These are phyloP conservation scores for Chelonoidis abingdonii DNA, from an alignment of 2,113 vertebrate species.

Conservation along the genomic window DNA sequence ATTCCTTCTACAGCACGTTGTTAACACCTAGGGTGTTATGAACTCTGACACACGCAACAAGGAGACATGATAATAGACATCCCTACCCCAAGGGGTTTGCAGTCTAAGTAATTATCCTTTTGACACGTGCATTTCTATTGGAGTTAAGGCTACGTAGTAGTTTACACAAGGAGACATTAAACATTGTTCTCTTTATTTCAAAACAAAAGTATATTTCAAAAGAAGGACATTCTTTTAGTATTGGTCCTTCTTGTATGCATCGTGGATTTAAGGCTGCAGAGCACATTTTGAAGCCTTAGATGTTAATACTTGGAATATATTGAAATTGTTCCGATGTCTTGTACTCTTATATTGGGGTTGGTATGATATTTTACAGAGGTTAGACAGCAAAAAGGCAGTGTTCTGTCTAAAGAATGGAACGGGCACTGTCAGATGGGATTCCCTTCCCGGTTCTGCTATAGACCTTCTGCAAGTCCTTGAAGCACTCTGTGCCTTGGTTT, in stretches of 20 bases:
- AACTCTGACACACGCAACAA: not conserved
- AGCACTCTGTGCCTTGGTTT: not conserved
- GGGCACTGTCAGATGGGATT: not conserved
- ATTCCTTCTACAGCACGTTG: not conserved
- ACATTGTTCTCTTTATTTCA: not conserved
- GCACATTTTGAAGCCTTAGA: not conserved
- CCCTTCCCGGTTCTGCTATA: not conserved
- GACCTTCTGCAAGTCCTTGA: not conserved
- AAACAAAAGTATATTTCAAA: not conserved
- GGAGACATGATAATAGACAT: not conserved
- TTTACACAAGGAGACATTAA: not conserved
- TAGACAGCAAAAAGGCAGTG: constrained; percentile 23
- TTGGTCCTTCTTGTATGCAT: rapidly evolving
- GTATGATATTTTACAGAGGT: constrained; percentile 40
- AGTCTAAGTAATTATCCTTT: not conserved
- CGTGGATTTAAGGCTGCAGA: rapidly evolving
- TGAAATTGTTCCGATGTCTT: rapidly evolving
- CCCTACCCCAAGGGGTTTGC: not conserved
- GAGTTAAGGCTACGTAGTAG: rapidly evolving
- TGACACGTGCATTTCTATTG: rapidly evolving
- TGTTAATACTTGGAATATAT: constrained; percentile 24
- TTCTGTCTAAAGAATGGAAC: rapidly evolving
- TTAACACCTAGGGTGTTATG: not conserved
- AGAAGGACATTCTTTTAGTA: not conserved
- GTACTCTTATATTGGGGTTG: not conserved